A percentile compares a stretch with the other conserved stretches of the same genome.
Evolutionary conservation across 2,113 vertebrate species (phyloP).

Genomic region (Artemisiospiza belli): DNA sequence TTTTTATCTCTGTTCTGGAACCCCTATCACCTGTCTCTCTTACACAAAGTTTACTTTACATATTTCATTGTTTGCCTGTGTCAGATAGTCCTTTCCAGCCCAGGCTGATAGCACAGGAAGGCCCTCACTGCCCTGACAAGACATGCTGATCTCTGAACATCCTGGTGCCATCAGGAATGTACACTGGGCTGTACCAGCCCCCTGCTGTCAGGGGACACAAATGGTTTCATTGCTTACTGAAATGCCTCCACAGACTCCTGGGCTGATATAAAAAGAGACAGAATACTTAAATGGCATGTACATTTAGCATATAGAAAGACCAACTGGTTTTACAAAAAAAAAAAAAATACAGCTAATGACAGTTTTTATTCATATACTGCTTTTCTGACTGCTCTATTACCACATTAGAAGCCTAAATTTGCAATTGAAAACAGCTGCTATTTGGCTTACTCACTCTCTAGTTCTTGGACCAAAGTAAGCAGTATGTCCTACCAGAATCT

Average conservation of each 20-base stretch:
- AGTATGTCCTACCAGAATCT: slow-evolving; percentile 6
- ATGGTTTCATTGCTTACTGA: background rate
- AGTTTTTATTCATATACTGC: background rate
- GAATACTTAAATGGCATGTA: background rate
- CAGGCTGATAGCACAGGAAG: background rate
- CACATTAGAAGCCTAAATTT: background rate
- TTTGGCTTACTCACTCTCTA: slow-evolving; percentile 10
- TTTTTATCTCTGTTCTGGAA: background rate
- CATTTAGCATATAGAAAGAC: background rate
- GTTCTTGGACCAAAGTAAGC: slow-evolving; percentile 20
- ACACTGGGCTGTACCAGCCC: background rate
- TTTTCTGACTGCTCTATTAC: background rate
- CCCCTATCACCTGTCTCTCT: background rate
- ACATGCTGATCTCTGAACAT: background rate
- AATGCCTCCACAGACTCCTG: background rate
- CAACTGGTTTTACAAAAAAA: background rate
- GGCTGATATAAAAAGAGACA: background rate
- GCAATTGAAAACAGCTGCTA: slow-evolving; percentile 40
- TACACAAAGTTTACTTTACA: background rate
- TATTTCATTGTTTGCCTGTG: background rate
- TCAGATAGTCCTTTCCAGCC: background rate
- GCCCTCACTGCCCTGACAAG: background rate
- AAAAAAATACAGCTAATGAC: background rate
- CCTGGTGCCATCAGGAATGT: rapidly evolving
- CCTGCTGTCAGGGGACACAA: background rate